A percentile compares a stretch with the other conserved stretches of the same genome.
These are phyloP conservation scores for Megaustenia siamemsis DNA, from an alignment of 2,888 invertebrate species.

Conservation along the genomic window DNA sequence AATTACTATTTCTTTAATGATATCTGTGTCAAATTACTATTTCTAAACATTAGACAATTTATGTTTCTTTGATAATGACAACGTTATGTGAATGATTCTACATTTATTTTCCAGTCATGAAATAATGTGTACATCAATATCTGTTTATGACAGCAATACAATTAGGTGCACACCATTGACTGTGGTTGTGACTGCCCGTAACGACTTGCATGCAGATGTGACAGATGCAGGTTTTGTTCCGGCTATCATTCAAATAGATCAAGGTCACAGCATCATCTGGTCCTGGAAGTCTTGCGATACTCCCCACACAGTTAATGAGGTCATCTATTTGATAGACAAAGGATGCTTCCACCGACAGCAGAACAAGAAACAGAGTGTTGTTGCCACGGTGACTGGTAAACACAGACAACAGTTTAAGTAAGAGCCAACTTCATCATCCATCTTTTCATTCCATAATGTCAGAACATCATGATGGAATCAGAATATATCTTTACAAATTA, in stretches of 20 bases:
- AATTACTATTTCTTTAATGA: no score
- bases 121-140: background rate
- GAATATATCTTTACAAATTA: no score
- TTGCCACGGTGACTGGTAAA: slow-evolving; percentile 76
- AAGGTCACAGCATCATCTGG: slow-evolving; percentile 78
- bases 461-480: no score
- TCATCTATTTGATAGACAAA: slow-evolving; percentile 59
- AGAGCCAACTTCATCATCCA: slow-evolving; percentile 54
- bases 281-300: slow-evolving; percentile 75
- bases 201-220: slow-evolving; percentile 72
- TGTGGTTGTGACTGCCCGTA: slow-evolving; percentile 73
- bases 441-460: no score
- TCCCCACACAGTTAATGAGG: slow-evolving; percentile 74
- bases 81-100: no score
- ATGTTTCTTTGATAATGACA: no score
- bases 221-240: slow-evolving; percentile 79
- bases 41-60: no score
- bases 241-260: slow-evolving; percentile 77
- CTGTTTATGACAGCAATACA: slow-evolving; percentile 68
- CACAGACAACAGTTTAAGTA: slow-evolving; percentile 77
- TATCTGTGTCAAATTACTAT: no score
- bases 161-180: slow-evolving; percentile 76
- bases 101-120: no score
- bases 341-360: slow-evolving; percentile 66
- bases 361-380: slow-evolving; percentile 60